Evolutionary conservation across 2,797 vertebrate genomes (phyloP), one percentile per base, ranked within the genome.

Genomic region (Hapalemur alaotrensis): DNA sequence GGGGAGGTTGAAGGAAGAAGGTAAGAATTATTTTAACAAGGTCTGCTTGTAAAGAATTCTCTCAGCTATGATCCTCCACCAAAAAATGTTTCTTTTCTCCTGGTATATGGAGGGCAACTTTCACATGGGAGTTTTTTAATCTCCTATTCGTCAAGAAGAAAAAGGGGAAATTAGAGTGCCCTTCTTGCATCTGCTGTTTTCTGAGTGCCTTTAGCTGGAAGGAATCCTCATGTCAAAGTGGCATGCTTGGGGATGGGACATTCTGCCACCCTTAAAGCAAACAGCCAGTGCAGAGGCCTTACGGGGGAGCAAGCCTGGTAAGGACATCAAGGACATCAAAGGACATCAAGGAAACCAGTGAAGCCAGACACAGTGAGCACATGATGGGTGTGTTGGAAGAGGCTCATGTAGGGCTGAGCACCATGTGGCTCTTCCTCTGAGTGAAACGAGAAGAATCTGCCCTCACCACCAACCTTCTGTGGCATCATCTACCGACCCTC

Each of bases 381-480:
- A 10, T 1, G 35, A 35, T 0, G 0, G 35, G 17, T 3, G 28
- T 5, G 7, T 41, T 3, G 6, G 1, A 4, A 48, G 30, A 38
- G 30, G 5, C 5, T 38, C 30, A 6, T 1, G 13, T 2, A 54
- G 18, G 41, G 23, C 1, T 54, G 7, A 1, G 8, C 2, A 35
- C 25, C 25, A 0, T n/a, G 72, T 12, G 46, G 48, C 28, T 87
- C 38, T 89, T 41, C 76, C n/a, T 59, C n/a, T 18, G 14, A 59
- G 14, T 13, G 14, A 70, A 76, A 50, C 23, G 8, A 59, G 70
- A 2, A 91, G 14, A 61, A 76, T 18, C 54, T 30, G 54, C 23
- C 14, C 35, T 50, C 38, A 75, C 13, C 41, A 73, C 23, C 11
- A 25, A 32, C 35, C 54, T 67, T 28, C 54, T n/a, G 18, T 13